Percentiles rank a stretch among this genome's conserved stretches.
Evolutionary conservation across 2,113 vertebrate genomes (phyloP).

Genomic region (Heterotilapia buettikoferi): DNA sequence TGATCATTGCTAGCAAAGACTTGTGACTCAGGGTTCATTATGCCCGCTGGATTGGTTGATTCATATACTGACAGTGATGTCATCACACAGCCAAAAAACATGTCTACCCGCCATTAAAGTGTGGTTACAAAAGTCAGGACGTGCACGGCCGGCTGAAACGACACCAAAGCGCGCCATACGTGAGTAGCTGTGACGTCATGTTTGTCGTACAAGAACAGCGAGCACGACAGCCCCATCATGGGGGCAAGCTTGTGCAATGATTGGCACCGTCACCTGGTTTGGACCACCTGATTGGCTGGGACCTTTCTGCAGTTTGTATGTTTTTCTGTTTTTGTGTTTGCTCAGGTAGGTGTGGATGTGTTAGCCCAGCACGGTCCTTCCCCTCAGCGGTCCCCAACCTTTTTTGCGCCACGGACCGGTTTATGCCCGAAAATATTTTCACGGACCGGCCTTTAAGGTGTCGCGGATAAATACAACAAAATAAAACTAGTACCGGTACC

Average conservation of each 20-base stretch:
- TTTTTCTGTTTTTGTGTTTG: neutral
- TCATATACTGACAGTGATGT: neutral
- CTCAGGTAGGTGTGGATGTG: neutral
- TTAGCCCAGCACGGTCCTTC: neutral
- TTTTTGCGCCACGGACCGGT: too few relatives aligned
- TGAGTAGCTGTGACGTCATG: neutral
- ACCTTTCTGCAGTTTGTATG: neutral
- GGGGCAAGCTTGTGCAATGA: neutral
- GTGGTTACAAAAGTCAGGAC: neutral
- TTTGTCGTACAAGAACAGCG: neutral
- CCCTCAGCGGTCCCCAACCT: too few relatives aligned
- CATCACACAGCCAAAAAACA: neutral
- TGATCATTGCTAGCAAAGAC: neutral
- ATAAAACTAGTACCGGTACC: too few relatives aligned
- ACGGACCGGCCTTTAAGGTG: too few relatives aligned
- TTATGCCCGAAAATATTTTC: too few relatives aligned
- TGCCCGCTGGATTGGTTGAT: neutral
- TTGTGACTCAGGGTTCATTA: neutral
- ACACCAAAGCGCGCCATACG: neutral
- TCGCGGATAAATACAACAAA: too few relatives aligned
- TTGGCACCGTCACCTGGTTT: neutral
- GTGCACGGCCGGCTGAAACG: neutral
- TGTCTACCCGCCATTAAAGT: neutral
- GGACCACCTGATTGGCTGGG: neutral
- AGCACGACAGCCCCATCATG: neutral